Conservation (phyloP, 2,113 vertebrate genomes). For the Fregetta grallaria region DNA sequence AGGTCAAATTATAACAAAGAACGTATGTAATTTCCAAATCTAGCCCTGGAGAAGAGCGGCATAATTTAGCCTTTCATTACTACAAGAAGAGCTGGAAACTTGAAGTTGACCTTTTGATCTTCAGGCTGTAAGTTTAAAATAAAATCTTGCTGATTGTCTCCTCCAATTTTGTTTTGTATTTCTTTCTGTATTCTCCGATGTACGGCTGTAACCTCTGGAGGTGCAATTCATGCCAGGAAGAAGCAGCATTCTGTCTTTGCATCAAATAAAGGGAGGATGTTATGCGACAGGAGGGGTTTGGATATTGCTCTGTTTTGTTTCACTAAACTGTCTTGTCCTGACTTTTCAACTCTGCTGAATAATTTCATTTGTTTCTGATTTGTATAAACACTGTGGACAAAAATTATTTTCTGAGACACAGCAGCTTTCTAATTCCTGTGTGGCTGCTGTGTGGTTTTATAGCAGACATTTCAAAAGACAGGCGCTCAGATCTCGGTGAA, state of each 20-base stretch:
- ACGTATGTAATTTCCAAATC: background rate
- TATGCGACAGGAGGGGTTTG: background rate
- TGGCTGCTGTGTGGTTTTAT: background rate
- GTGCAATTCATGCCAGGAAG: background rate
- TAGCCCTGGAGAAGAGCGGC: background rate
- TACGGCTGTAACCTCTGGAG: background rate
- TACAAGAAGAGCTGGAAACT: background rate
- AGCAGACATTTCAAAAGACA: background rate
- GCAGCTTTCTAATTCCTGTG: background rate
- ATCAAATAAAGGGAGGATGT: background rate
- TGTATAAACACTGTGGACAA: fast-evolving
- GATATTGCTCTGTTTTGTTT: background rate
- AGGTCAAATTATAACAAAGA: constrained; percentile 48
- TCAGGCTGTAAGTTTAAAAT: background rate
- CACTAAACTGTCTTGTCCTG: background rate
- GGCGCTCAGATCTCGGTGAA: background rate
- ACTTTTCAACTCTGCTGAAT: background rate
- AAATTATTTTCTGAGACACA: background rate
- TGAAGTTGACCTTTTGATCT: constrained; percentile 16
- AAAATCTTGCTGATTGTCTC: background rate
- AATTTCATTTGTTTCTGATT: background rate
- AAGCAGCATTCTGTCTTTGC: background rate
- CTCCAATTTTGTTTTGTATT: background rate
- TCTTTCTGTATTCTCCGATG: background rate
- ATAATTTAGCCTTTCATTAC: background rate